Percentiles rank a stretch among this genome's conserved stretches.
Conservation (phyloP, 2,888 invertebrate species). For the Sialis fuliginosa region DNA sequence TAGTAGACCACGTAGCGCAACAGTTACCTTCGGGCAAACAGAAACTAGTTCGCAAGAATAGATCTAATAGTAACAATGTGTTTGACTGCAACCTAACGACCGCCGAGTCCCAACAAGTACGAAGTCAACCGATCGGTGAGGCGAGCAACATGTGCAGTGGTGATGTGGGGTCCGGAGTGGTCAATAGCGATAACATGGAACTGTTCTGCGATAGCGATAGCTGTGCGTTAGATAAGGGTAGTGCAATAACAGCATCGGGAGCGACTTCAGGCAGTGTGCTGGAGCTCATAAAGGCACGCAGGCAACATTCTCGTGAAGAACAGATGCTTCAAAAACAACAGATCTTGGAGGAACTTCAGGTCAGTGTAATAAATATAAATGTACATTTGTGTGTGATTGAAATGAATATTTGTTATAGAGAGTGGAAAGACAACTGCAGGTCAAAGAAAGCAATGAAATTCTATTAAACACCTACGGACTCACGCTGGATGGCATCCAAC, state of each 20-base stretch:
- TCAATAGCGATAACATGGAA: conserved; percentile 17
- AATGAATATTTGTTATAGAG: conserved; percentile 23
- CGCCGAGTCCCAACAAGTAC: conserved; percentile 36
- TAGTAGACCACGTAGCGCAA: conserved; percentile 15
- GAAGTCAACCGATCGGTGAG: conserved; percentile 25
- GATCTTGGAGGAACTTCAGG: conserved; percentile 47
- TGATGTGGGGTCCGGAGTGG: conserved; percentile 18
- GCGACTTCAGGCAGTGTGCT: conserved; percentile 18
- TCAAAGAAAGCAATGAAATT: conserved; percentile 23
- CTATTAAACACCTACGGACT: conserved; percentile 11
- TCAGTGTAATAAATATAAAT: conserved; percentile 11
- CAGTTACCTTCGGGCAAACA: conserved; percentile 22
- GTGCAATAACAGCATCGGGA: conserved; percentile 15
- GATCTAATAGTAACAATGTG: conserved; percentile 26
- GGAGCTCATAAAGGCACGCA: conserved; percentile 24
- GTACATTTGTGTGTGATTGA: too few species aligned
- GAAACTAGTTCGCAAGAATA: conserved; percentile 33
- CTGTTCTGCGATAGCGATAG: conserved; percentile 30
- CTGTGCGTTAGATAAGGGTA: conserved; percentile 28
- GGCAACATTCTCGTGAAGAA: conserved; percentile 29
- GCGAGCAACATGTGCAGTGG: conserved; percentile 14
- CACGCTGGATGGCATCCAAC: conserved; percentile 14
- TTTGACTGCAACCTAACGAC: conserved; percentile 33
- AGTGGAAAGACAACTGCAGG: conserved; percentile 48
- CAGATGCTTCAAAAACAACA: conserved; percentile 49